Base-by-base conservation (phyloP, 2,113 vertebrate species). In the Hylia prasina region DNA sequence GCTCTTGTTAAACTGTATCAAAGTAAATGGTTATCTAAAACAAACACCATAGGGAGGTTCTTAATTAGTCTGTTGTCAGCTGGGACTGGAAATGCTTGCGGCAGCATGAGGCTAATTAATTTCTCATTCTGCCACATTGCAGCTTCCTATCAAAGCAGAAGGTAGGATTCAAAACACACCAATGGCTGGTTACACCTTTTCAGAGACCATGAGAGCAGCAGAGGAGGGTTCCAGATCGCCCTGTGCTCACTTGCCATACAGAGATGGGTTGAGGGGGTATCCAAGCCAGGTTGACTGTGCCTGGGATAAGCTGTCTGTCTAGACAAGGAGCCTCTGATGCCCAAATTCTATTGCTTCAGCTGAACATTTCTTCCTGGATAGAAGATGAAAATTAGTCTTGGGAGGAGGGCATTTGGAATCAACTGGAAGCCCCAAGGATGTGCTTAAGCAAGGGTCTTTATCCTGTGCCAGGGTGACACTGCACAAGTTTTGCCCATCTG, bases 51-150 rank as follows among this genome's bases (percentile, higher is more conserved):
- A 94, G 96, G 93, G 89, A 97, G 90, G 71, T 96, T 97, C 97
- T 97, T 98, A 98, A 98, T 98, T 97, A 97, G 92, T 87, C 44
- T 88, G 35, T 94, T 97, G 87, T 54, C 86, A 97, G 85, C 85
- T 90, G 84, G 90, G 96, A 97, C 87, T 94, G 69, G 86, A 94
- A 97, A 95, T 94, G 89, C 97, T 96, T 90, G 78, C 86, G 89
- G 95, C 95, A 95, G 95, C 84, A 77, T 50, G 4, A 64, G 42
- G 50, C 93, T 97, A 97, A 98, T 98, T 98, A 97, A 98, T 97
- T 96, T 97, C 96, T 96, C 84, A 81, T 93, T 73, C 82, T 87
- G 76, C 64, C 96, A 96, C 92, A 82, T 2, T 77, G 83, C 70
- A 96, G 75, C 77, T 97, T 97, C 88, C 92, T 95, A 61, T 96